A percentile compares a stretch with the other conserved stretches of the same genome.
These are phyloP conservation scores for Notechis scutatus DNA, from an alignment of 2,113 vertebrate species.

Conservation along the genomic window DNA sequence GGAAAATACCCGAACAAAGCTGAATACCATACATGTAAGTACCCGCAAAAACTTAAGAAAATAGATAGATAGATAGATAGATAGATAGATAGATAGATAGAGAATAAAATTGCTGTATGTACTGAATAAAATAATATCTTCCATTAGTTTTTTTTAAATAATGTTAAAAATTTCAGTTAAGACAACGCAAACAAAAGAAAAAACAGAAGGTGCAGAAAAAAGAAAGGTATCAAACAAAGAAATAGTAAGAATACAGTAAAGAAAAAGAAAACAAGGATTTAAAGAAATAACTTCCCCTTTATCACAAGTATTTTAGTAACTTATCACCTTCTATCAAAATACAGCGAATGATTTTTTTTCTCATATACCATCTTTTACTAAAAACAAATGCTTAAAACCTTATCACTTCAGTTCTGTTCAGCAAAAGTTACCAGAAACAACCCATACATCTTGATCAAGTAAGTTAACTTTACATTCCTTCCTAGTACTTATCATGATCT, in stretches of 20 bases:
- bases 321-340: not conserved
- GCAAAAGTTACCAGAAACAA: not conserved
- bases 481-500: not conserved
- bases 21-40: too few species aligned
- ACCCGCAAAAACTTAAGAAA: not conserved
- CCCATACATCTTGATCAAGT: not conserved
- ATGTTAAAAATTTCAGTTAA: not conserved
- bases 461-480: not conserved
- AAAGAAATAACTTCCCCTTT: not conserved
- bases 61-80: rapidly evolving
- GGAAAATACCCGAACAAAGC: too few species aligned
- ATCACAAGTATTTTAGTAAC: not conserved
- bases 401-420: not conserved
- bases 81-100: too few species aligned
- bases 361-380: not conserved
- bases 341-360: not conserved
- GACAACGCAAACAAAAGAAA: not conserved
- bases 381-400: not conserved
- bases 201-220: not conserved
- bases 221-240: not conserved
- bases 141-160: not conserved
- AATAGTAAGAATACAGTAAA: not conserved
- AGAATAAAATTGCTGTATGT: not conserved
- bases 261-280: not conserved
- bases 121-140: not conserved